Evolutionary conservation across 2,888 invertebrate genomes (phyloP), one percentile per base, ranked within the genome.

Genomic region (Dasysyrphus tricinctus): DNA sequence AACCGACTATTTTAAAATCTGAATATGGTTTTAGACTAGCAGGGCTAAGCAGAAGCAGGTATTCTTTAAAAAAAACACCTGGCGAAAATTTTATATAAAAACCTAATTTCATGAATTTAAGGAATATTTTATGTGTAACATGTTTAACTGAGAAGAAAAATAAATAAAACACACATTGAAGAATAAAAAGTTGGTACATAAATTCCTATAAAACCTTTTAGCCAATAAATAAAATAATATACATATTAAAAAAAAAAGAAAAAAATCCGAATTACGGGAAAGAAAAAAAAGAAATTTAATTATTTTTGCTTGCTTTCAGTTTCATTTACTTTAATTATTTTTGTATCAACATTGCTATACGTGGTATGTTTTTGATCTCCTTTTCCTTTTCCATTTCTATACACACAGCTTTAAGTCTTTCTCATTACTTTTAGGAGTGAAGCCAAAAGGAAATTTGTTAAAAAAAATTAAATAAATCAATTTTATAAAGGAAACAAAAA

Each of bases 301-400:
- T 37, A 42, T 19, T 29, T 84, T 85, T 81, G 86, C 82, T 86
- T 82, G 86, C 86, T 86, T 86, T 82, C 65, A 78, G 74, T 81
- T 77, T 75, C 47, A 32, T 72, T 75, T 59, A 51, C 51, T 63
- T 69, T 4, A 32, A 32, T 32, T 84, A 16, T 12, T 57, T 63
- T 78, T 54, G 54, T 65, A 39, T 39, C 42, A 61, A 49, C 29
- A 49, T 7, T 32, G 16, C 11, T 69, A 69, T 24, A 49, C 59
- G 56, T 54, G 37, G 9, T 9, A 24, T 39, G n/a, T 39, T 59
- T 59, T 16, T 12, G 0, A 12, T 29, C 29, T 47, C 7, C n/a
- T 16, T 34, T 70, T 77, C 42, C 49, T 47, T 19, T 49, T 39
- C 51, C 14, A 42, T 9, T 14, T 61, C 24, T 42, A 39, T 24